Conservation (phyloP, 2,888 invertebrate genomes). For the Tiliacea aurago region DNA sequence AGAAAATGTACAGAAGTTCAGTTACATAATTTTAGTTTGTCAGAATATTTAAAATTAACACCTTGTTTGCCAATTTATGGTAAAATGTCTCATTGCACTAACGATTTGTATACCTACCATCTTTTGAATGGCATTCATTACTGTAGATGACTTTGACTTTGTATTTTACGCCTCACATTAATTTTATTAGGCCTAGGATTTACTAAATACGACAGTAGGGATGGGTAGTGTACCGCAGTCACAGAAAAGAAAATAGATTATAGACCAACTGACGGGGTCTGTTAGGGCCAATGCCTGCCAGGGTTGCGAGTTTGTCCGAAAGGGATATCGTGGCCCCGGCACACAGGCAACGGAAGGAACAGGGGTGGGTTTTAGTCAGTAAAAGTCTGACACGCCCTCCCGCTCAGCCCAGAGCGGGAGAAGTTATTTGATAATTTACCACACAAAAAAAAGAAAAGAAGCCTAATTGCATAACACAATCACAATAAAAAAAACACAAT, state of each 20-base stretch:
- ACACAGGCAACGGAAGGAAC: no score
- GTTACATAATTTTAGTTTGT: background rate
- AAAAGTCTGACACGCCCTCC: no score
- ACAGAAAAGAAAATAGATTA: no score
- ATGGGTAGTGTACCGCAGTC: no score
- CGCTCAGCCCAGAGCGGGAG: no score
- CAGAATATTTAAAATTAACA: background rate
- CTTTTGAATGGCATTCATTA: background rate
- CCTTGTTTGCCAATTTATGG: background rate
- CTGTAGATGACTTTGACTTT: background rate
- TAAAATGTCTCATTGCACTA: background rate
- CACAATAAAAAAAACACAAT: background rate
- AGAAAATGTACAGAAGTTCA: slow-evolving; percentile 25
- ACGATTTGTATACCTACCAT: background rate
- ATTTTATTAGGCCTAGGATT: background rate
- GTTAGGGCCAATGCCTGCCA: no score
- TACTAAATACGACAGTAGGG: background rate
- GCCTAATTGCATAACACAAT: background rate
- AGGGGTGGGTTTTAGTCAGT: no score
- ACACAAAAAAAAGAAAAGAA: no score
- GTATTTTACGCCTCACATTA: background rate
- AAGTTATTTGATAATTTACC: no score
- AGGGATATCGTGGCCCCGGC: no score
- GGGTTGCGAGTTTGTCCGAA: no score
- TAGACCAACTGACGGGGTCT: no score